Conservation (phyloP, 2,888 invertebrate genomes). For the Rotaria magnacalcarata region DNA sequence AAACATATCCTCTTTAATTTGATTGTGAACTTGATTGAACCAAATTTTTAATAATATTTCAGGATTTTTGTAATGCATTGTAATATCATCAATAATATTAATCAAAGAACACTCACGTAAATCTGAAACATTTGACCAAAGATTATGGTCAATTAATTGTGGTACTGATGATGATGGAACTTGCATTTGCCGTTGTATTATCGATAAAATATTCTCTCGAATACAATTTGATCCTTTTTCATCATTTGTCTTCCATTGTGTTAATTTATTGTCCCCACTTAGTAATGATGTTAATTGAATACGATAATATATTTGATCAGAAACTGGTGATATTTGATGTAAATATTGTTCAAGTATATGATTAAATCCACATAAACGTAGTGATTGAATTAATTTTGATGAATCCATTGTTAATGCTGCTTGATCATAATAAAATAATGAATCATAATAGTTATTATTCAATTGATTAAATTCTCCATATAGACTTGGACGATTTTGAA, state of each 20-base stretch:
- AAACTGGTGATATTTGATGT: background rate
- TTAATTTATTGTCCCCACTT: background rate
- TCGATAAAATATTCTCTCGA: background rate
- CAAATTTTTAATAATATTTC: background rate
- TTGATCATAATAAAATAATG: slow-evolving; percentile 17
- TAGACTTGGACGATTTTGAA: background rate
- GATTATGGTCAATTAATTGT: background rate
- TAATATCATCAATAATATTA: background rate
- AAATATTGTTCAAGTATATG: slow-evolving; percentile 29
- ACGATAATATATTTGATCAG: background rate
- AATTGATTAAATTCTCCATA: background rate
- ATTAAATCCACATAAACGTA: slow-evolving; percentile 17
- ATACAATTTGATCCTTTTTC: background rate
- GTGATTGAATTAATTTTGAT: slow-evolving; percentile 19
- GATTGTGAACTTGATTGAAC: background rate
- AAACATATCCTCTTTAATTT: background rate
- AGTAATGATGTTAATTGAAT: slow-evolving; percentile 14
- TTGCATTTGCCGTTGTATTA: background rate
- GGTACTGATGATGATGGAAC: background rate
- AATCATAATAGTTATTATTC: slow-evolving; percentile 3
- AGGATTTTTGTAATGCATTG: background rate
- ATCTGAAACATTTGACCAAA: background rate
- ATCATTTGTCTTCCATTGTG: background rate
- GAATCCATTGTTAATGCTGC: background rate
- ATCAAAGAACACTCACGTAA: background rate